phyloP scores from a whole-genome alignment of 1,140 invertebrate species.

The Drosophila pectinifera region DNA sequence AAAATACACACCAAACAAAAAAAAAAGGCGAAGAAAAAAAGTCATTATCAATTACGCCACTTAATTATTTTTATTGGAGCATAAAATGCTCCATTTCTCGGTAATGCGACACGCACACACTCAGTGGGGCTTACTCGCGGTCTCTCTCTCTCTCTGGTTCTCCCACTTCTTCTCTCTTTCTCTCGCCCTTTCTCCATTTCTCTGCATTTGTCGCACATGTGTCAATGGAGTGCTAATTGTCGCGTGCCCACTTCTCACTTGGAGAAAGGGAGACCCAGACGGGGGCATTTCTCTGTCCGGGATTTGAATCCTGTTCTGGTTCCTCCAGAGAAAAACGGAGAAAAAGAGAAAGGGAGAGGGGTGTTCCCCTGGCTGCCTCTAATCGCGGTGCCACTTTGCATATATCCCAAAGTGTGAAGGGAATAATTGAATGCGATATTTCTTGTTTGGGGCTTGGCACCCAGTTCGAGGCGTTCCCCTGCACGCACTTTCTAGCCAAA shows the following conservation, averaged over 20 bases:
- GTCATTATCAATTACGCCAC: constrained; percentile 82
- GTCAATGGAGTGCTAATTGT: constrained; percentile 81
- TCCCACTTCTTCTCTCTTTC: background rate
- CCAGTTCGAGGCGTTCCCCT: constrained; percentile 40
- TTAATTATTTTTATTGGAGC: constrained; percentile 83
- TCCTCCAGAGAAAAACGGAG: constrained; percentile 18
- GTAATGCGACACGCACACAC: constrained; percentile 27
- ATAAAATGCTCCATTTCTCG: constrained; percentile 82
- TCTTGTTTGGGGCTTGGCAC: constrained; percentile 58
- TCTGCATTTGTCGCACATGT: constrained; percentile 61
- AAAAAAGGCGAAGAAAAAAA: constrained; percentile 51
- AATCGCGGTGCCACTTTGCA: constrained; percentile 51
- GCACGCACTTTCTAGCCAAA: constrained; percentile 48
- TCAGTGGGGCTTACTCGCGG: constrained; percentile 1
- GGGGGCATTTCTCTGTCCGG: constrained; percentile 17
- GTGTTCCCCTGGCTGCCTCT: constrained; percentile 11
- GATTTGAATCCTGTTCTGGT: constrained; percentile 3
- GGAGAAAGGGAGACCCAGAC: constrained; percentile 20
- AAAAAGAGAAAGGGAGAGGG: background rate
- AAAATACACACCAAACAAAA: constrained; percentile 35
- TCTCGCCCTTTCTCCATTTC: constrained; percentile 3
- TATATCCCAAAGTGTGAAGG: constrained; percentile 53
- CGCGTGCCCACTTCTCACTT: constrained; percentile 66
- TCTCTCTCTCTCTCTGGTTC: background rate
- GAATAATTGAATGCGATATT: constrained; percentile 36